phyloP scores from a whole-genome alignment of 2,113 vertebrate genomes.

The Pongo abelii region DNA sequence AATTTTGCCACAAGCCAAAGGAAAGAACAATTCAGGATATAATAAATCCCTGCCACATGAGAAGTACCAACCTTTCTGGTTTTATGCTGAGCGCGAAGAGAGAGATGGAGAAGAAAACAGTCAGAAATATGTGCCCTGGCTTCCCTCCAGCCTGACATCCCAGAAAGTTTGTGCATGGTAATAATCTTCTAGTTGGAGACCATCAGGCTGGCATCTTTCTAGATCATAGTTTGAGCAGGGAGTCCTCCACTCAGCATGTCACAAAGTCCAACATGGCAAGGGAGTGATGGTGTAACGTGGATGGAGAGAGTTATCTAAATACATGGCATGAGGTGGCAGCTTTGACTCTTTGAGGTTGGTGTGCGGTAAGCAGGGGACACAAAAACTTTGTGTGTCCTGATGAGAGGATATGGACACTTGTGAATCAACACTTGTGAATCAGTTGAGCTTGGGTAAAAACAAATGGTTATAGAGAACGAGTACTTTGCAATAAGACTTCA shows the following conservation, averaged over 20 bases:
- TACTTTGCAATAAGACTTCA: neutral
- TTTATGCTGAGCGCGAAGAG: neutral
- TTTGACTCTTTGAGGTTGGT: neutral
- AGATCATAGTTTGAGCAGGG: neutral
- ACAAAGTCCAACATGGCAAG: neutral
- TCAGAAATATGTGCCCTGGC: neutral
- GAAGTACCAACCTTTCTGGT: neutral
- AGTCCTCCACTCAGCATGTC: neutral
- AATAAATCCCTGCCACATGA: neutral
- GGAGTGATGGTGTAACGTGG: neutral
- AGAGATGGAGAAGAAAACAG: neutral
- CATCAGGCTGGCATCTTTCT: neutral
- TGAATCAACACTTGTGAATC: neutral
- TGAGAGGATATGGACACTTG: neutral
- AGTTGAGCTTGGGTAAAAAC: neutral
- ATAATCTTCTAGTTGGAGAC: neutral
- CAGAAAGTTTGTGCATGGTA: rapidly evolving
- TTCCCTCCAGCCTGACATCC: neutral
- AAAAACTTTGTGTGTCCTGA: neutral
- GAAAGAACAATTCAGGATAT: neutral
- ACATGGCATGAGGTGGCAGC: neutral
- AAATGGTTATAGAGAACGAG: neutral
- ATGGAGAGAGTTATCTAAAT: neutral
- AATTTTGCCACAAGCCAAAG: neutral
- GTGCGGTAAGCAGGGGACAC: neutral